Percentiles rank a stretch among this genome's conserved stretches.
phyloP scores from a whole-genome alignment of 1,140 invertebrate species.

The Oedothorax gibbosus region DNA sequence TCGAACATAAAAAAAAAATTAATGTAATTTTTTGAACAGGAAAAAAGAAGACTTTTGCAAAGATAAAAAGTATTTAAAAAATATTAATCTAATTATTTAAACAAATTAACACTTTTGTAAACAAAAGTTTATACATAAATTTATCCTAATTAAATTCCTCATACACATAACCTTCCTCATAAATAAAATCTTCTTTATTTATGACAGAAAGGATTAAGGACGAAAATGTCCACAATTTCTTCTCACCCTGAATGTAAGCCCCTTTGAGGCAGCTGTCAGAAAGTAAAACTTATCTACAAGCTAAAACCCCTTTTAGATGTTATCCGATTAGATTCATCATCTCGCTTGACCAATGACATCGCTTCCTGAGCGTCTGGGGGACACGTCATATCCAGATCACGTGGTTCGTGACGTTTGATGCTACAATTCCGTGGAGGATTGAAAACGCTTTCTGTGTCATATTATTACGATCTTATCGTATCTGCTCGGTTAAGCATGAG shows the following conservation, averaged over 20 bases:
- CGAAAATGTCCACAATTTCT: background rate
- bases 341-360: constrained; percentile 34
- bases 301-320: constrained; percentile 23
- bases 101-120: too few relatives aligned
- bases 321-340: constrained; percentile 38
- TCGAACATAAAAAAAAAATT: too few relatives aligned
- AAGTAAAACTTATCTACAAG: constrained; percentile 5
- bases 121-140: too few relatives aligned
- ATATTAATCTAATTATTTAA: too few relatives aligned
- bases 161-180: too few relatives aligned
- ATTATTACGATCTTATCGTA: too few relatives aligned
- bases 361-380: constrained; percentile 5
- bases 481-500: too few relatives aligned
- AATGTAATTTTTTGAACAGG: too few relatives aligned
- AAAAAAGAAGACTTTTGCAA: too few relatives aligned
- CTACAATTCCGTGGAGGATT: background rate
- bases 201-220: background rate
- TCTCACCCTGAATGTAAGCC: background rate
- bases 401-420: background rate
- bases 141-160: too few relatives aligned
- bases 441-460: constrained; percentile 7
- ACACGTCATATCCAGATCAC: constrained; percentile 19
- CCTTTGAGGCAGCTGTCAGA: background rate
- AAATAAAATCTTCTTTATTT: background rate
- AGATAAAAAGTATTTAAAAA: too few relatives aligned